A percentile compares a stretch with the other conserved stretches of the same genome.
Conservation (phyloP, 2,113 vertebrate species). For the Myanophis thanlyinensis region DNA sequence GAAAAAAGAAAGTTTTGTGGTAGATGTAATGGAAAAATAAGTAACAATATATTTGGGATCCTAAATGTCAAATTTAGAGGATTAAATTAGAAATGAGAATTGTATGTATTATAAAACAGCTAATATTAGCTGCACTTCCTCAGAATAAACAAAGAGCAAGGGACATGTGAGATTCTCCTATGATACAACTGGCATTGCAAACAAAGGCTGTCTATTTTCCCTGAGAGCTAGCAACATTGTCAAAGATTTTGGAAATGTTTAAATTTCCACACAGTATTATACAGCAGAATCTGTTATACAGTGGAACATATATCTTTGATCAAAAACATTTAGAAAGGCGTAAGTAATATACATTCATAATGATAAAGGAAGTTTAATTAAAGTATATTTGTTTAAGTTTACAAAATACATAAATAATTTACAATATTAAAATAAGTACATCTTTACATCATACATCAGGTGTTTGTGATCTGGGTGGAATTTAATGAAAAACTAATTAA, state of each 20-base stretch:
- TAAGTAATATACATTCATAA: constrained; percentile 46
- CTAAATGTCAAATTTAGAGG: not conserved
- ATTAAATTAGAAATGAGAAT: not conserved
- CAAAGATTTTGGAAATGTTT: not conserved
- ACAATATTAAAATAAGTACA: not conserved
- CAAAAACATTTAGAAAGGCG: constrained; percentile 16
- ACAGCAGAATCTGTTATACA: constrained; percentile 4
- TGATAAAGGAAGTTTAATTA: constrained; percentile 2
- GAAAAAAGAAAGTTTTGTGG: not conserved
- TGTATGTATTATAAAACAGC: not conserved
- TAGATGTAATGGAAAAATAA: not conserved
- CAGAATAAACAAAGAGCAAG: not conserved
- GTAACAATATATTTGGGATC: not conserved
- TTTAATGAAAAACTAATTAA: not conserved
- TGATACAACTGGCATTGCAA: constrained; percentile 15
- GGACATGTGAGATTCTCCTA: not conserved
- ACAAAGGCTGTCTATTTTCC: constrained; percentile 18
- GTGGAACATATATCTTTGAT: constrained; percentile 4
- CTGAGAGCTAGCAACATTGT: constrained; percentile 23
- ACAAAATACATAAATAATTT: constrained; percentile 21
- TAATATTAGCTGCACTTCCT: not conserved
- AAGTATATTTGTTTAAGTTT: constrained; percentile 24
- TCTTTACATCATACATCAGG: not conserved
- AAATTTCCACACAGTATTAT: not conserved
- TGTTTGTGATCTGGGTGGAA: not conserved